Conservation (phyloP, 2,113 vertebrate genomes). For the Esox niger region DNA sequence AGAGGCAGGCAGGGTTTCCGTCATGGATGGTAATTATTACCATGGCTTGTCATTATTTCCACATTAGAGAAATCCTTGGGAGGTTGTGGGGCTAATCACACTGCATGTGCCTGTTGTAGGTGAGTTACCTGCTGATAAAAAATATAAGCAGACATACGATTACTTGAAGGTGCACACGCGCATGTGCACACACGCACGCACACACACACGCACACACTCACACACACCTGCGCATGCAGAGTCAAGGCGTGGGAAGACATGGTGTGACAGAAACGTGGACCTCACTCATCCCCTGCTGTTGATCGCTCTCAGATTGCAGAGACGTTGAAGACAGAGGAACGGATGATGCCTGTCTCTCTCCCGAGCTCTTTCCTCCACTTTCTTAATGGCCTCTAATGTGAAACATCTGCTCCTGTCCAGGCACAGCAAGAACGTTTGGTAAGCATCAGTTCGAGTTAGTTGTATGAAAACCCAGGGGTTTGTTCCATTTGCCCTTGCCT, state of each 20-base stretch:
- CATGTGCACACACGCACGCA: constrained; percentile 2
- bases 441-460: constrained; percentile 5
- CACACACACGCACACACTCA: not conserved
- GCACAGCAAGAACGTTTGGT: not conserved
- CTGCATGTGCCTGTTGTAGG: constrained; percentile 23
- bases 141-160: not conserved
- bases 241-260: not conserved
- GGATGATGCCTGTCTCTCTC: constrained; percentile 25
- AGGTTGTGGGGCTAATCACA: constrained; percentile 31
- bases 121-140: constrained; percentile 14
- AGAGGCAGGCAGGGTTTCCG: constrained; percentile 1
- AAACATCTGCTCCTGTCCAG: constrained; percentile 40
- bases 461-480: constrained; percentile 1
- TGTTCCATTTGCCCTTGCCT: constrained; percentile 23
- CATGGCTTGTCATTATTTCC: constrained; percentile 34
- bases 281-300: constrained; percentile 31
- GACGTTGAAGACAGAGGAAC: constrained; percentile 30
- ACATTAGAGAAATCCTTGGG: constrained; percentile 30
- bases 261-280: constrained; percentile 22
- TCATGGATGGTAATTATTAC: constrained; percentile 32
- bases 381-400: constrained; percentile 28
- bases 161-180: not conserved
- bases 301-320: constrained; percentile 38
- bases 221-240: not conserved
- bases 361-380: not conserved